Evolutionary conservation across 2,113 vertebrate genomes (phyloP), one percentile per base, ranked within the genome.

Genomic region (Lonchura striata): DNA sequence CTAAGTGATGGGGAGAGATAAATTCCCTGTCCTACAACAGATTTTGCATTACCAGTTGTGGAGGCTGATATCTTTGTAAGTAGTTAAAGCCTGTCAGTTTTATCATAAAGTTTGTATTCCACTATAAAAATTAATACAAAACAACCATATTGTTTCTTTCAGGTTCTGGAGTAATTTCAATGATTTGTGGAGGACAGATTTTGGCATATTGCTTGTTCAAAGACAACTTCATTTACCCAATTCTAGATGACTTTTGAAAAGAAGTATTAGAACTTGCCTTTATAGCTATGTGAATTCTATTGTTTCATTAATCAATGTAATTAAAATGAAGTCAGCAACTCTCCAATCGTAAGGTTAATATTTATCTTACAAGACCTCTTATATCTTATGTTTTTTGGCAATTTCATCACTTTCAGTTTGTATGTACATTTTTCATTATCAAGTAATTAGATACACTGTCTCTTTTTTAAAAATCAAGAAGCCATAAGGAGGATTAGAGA

Each of bases 141-240:
- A 7, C 25, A 56, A 53, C 33, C n/a, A 41, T 94, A 82, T 95
- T 31, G 95, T 92, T 94, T 81, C 41, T 96, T 97, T 64, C 94
- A 99, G 99, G 98, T 91, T 98, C 97, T 54, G 98, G 98, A 60
- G 95, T 99, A 90, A 97, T 98, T 96, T 98, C 98, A 97, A 98
- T 99, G 99, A 98, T 99, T 95, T 98, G 98, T 82, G 98, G 98
- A 91, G 98, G 98, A 94, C 98, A 99, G 95, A 97, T 98, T 61
- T 96, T 98, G 97, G 98, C 98, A 87, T 98, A 98, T 83, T 98
- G 82, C 97, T 98, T 99, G 85, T 99, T 98, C 97, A 98, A 98
- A 96, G 98, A 98, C 94, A 99, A 99, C 96, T 99, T 99, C 95
- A 98, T 99, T 60, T 98, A 98, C 94, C 98, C 98, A 1, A 98